Evolutionary conservation across 64 coral and sea anemone species (phyloP).

Genomic region (Anthopleura sola): DNA sequence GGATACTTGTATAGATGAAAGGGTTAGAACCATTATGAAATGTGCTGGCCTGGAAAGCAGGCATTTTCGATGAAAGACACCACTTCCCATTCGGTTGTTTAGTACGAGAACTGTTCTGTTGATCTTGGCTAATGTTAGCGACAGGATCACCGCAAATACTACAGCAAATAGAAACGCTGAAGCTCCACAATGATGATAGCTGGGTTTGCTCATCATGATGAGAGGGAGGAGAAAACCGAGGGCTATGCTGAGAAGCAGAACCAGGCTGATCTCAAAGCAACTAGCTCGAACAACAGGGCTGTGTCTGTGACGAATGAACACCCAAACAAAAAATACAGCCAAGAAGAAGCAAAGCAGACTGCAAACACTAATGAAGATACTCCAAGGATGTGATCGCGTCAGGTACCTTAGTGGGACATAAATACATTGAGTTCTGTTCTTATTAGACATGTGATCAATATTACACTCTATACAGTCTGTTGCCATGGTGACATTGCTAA

Average conservation of each 20-base stretch:
- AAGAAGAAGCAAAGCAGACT: slow-evolving; percentile 26
- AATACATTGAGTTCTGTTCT: slow-evolving; percentile 35
- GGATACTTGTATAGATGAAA: not conserved
- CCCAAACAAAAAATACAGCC: slow-evolving; percentile 21
- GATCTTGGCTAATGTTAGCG: slow-evolving; percentile 46
- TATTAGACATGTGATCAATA: slow-evolving; percentile 22
- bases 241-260: slow-evolving; percentile 28
- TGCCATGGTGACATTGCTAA: slow-evolving; percentile 36
- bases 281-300: slow-evolving; percentile 60
- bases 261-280: slow-evolving; percentile 55
- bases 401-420: slow-evolving; percentile 44
- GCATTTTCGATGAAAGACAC: not conserved
- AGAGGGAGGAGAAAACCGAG: slow-evolving; percentile 55
- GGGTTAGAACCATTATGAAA: not conserved
- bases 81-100: not conserved
- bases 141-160: slow-evolving; percentile 29
- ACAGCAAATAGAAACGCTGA: slow-evolving; percentile 32
- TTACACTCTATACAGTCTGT: slow-evolving; percentile 30
- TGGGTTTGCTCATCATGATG: slow-evolving; percentile 37
- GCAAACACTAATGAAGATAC: slow-evolving; percentile 21
- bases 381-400: slow-evolving; percentile 34
- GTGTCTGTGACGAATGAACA: slow-evolving; percentile 42
- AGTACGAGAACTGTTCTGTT: slow-evolving; percentile 54
- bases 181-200: slow-evolving; percentile 23
- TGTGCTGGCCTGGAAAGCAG: not conserved